Base-by-base conservation (phyloP, 1,140 invertebrate genomes). In the Drosophila pectinifera region DNA sequence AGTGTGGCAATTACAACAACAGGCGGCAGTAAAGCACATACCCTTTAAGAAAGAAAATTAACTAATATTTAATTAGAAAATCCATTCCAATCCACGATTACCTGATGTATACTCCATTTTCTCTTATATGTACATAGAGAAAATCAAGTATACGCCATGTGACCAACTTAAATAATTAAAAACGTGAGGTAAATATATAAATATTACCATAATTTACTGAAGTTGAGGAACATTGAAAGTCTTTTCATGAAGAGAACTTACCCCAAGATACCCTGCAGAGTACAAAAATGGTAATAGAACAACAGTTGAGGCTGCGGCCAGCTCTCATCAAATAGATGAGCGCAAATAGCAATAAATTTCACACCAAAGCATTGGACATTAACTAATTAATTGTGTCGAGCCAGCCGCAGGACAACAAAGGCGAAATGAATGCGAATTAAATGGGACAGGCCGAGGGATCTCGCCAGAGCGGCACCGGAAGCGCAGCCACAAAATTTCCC, bases 301-400 rank as follows among this genome's bases (percentile, higher is more conserved):
- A 56, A 13, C 18, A 31, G 34, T 58, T 41, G 51, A 57, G 58
- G 26, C 49, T 48, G 57, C 36, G 49, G 42, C 64, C 57, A 39
- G 58, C 42, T 53, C 80, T 84, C 80, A 64, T 84, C 80, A 78
- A 81, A 74, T 56, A 63, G 68, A 74, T 75, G 68, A 84, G 76
- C 68, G 39, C 74, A 75, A 88, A 82, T 88, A 75, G 83, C 83
- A 86, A 86, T 86, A 86, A 86, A 86, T 86, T 82, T 88, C 57
- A 79, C 83, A 73, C 82, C 78, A 82, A 67, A 83, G 75, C 82
- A 67, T 68, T 79, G 83, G 63, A 77, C 83, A 86, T 82, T 88
- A 86, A 88, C 83, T 86, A 86, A 88, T 86, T 88, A 86, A 86
- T 88, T 86, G 83, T 88, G 75, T 80, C 81, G 85, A 82, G 83